Evolutionary conservation across 2,888 invertebrate species (phyloP).

Genomic region (Nemoura dubitans): DNA sequence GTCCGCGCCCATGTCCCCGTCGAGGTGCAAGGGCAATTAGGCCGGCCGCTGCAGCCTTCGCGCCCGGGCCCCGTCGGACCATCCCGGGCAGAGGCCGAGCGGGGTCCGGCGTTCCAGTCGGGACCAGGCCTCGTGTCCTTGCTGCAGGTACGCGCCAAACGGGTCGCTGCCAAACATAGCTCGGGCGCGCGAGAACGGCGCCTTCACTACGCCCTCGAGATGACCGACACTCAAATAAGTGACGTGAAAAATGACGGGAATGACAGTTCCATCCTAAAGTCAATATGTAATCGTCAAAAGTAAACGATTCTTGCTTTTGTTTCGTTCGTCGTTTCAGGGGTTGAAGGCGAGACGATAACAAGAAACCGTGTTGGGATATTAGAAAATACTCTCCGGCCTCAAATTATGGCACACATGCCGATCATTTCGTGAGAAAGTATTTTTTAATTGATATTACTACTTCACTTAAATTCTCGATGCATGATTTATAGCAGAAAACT

Average conservation of each 20-base stretch:
- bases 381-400: not conserved
- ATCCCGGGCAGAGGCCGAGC: not conserved
- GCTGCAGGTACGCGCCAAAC: too few relatives aligned
- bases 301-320: not conserved
- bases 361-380: not conserved
- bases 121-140: too few relatives aligned
- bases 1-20: not conserved
- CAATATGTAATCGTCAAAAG: constrained; percentile 2
- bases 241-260: not conserved
- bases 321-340: not conserved
- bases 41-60: not conserved
- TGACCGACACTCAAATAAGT: not conserved
- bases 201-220: not conserved
- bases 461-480: not conserved
- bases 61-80: not conserved
- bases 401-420: not conserved
- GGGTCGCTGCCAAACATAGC: too few relatives aligned
- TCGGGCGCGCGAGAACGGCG: not conserved
- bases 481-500: not conserved
- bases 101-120: not conserved
- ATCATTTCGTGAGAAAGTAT: not conserved
- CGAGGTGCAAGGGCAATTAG: constrained; percentile 38
- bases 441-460: not conserved
- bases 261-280: not conserved
- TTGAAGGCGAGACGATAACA: not conserved